These are phyloP conservation scores for Myiozetetes cayanensis DNA, from an alignment of 2,113 vertebrate genomes.

Conservation along the genomic window DNA sequence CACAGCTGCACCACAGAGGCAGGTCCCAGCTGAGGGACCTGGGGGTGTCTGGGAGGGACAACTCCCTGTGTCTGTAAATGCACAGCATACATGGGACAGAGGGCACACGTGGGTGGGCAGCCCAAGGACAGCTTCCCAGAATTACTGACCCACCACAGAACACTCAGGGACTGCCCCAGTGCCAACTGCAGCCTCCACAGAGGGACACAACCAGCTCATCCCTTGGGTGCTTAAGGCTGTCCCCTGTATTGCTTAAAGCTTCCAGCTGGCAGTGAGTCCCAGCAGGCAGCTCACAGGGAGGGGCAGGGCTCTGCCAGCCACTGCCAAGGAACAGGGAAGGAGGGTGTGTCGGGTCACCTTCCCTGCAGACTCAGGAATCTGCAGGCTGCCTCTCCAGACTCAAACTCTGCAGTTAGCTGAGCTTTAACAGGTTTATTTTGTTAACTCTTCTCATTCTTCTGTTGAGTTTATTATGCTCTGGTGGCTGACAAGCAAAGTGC, in stretches of 20 bases:
- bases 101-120: not conserved
- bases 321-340: not conserved
- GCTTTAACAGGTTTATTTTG: not conserved
- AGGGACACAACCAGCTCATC: not conserved
- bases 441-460: not conserved
- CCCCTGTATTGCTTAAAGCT: not conserved
- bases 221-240: not conserved
- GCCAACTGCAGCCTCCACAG: rapidly evolving
- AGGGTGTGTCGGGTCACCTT: not conserved
- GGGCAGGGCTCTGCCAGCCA: not conserved
- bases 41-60: not conserved
- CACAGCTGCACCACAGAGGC: not conserved
- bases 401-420: not conserved
- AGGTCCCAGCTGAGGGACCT: not conserved
- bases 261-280: not conserved
- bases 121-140: not conserved
- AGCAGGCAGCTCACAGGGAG: rapidly evolving
- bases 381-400: not conserved
- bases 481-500: not conserved
- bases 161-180: not conserved
- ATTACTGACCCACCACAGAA: not conserved
- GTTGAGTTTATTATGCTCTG: not conserved
- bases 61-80: not conserved
- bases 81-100: not conserved
- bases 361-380: not conserved